Base-by-base conservation (phyloP, 2,797 vertebrate species). In the Simalia tracyae region DNA sequence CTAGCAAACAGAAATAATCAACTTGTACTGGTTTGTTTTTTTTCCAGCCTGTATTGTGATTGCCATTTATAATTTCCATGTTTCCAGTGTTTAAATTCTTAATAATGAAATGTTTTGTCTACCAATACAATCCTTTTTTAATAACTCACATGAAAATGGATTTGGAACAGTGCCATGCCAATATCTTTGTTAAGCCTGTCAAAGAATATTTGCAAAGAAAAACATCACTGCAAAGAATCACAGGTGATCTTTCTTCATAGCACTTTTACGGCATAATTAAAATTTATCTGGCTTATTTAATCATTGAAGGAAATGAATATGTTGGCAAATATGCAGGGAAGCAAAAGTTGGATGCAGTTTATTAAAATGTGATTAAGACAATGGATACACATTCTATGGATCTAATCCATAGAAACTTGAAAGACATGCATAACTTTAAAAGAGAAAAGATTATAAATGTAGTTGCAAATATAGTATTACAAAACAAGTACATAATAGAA, bases 211-310 rank as follows among this genome's bases (percentile, higher is more conserved):
- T 89, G 84, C 63, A 86, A 92, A 57, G 81, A 59, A 89, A 89
- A 89, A 85, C 87, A 68, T n/a, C 15, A 66, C 24, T 17, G 26
- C 54, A 89, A 59, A 89, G 81, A 81, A 72, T 88, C 81, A 68
- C 63, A 89, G 88, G 84, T 86, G 56, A 89, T 89, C 63, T 61
- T n/a, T 84, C 31, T 89, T 92, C 68, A 63, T 84, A 68, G 68
- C 42, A 88, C 46, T 87, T 76, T 87, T 91, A 89, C 36, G 76
- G n/a, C 72, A 64, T 54, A 89, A 72, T 89, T 85, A 89, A 86
- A 72, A 72, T 92, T 72, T 92, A 64, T 89, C 81, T 85, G 60
- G 61, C 76, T 86, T 89, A 60, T 89, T 89, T 72, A 92, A 89
- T 28, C 36, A 61, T 31, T 72, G 91, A 89, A 61, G 63, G 63